phyloP scores from a whole-genome alignment of 2,797 vertebrate species.

The Mormyrus proboscirostris region DNA sequence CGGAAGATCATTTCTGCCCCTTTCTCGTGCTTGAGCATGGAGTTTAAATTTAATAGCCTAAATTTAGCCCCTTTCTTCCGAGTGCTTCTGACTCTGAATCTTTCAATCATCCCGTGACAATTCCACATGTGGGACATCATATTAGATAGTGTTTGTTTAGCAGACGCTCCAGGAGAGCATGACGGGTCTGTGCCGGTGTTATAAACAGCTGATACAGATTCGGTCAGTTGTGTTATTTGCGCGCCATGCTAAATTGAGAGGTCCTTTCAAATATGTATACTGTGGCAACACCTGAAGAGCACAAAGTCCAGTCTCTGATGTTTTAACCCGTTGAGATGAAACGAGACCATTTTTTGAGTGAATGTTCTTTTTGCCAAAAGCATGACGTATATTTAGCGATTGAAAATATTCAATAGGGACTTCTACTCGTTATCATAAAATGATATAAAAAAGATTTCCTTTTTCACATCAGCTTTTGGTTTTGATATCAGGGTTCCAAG shows the following conservation, averaged over 20 bases:
- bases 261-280: not conserved
- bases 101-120: conserved; percentile 15
- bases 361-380: not conserved
- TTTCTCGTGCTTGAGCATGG: not conserved
- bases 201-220: conserved; percentile 18
- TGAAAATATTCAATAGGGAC: conserved; percentile 10
- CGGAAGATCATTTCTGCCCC: not conserved
- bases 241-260: conserved; percentile 4
- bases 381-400: not conserved
- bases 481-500: not conserved
- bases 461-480: not conserved
- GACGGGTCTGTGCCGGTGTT: conserved; percentile 6
- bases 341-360: not conserved
- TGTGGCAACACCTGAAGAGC: not conserved
- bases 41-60: not conserved
- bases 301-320: not conserved
- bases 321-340: not conserved
- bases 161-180: conserved; percentile 6
- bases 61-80: not conserved
- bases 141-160: conserved; percentile 13
- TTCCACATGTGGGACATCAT: conserved; percentile 1
- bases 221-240: conserved; percentile 4
- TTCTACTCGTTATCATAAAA: not conserved
- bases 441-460: not conserved
- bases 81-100: conserved; percentile 9